Base-by-base conservation (phyloP, 1,140 invertebrate genomes). In the Thaumatotibia leucotreta region DNA sequence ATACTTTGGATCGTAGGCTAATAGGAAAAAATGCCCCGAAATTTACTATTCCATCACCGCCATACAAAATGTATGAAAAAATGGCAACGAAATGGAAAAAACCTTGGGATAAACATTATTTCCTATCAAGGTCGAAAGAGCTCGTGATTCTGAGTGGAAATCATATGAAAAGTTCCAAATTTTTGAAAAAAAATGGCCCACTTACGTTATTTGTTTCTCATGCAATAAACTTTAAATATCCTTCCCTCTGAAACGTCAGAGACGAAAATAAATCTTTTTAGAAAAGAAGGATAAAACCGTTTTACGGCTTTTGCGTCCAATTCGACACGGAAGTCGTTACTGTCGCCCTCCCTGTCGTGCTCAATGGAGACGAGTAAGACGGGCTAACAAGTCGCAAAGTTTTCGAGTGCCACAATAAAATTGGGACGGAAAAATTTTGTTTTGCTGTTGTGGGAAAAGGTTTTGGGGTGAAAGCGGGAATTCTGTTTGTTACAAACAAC, bases 261-360 rank as follows among this genome's bases (percentile, higher is more conserved):
- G n/a, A 49, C 11, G 22, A 58, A 27, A 14, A 58, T 27, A 58
- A n/a, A 58, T 58, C 52, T 31, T 1, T 27, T 58, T 2, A 31
- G 14, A 29, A 27, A 23, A 54, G 14, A 58, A 58, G 52, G 52
- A 58, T 31, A 29, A 58, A 58, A 58, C n/a, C 8, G 24, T 4
- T 52, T 52, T 8, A 58, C 5, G 39, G 14, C 39, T 58, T 24
- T 58, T 29, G 52, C 52, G 29, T 27, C 52, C 11, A 29, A 58
- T 58, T 31, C 24, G 52, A 58, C 29, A 27, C 52, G 52, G 52
- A 58, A 58, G 52, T 58, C 52, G 52, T 58, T 58, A 27, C 11
- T 14, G 24, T 14, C n/a, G n/a, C 29, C 52, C 20, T 58, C 52
- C 20, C n/a, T 24, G 22, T 58, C 24, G 14, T 4, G 24, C 52